phyloP scores from a whole-genome alignment of 2,888 invertebrate species.

The Bembecia ichneumoniformis region DNA sequence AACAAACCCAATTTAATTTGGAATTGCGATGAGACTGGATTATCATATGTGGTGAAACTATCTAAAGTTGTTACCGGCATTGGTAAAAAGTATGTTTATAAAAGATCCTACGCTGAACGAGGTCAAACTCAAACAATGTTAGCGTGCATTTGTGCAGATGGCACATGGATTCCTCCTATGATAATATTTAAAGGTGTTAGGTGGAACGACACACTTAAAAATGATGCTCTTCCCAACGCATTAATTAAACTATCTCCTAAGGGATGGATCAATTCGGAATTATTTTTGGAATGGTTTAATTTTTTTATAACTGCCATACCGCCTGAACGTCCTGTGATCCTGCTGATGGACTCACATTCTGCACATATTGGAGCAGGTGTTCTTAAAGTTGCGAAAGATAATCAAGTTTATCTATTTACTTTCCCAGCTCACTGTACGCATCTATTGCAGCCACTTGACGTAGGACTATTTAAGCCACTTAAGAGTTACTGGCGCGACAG shows the following conservation, averaged over 20 bases:
- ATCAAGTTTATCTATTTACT: neutral
- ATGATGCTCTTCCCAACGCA: neutral
- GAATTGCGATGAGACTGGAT: slow-evolving; percentile 1
- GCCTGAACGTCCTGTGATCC: neutral
- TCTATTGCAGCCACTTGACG: too few species aligned
- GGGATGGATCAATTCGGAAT: neutral
- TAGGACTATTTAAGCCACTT: neutral
- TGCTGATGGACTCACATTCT: neutral
- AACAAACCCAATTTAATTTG: neutral
- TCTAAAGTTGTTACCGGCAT: neutral
- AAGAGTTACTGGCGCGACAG: neutral
- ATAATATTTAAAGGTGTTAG: neutral
- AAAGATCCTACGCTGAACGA: neutral
- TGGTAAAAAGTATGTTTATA: too few species aligned
- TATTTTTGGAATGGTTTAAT: neutral
- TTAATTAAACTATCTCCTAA: neutral
- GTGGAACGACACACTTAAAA: neutral
- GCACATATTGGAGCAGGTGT: neutral
- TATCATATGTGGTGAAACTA: neutral
- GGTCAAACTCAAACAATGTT: slow-evolving; percentile 1
- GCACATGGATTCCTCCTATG: neutral
- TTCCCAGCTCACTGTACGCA: neutral
- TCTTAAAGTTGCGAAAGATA: neutral
- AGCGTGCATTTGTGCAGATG: neutral
- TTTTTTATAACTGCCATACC: neutral